Evolutionary conservation across 2,797 vertebrate genomes (phyloP).

Genomic region (Tadarida brasiliensis): DNA sequence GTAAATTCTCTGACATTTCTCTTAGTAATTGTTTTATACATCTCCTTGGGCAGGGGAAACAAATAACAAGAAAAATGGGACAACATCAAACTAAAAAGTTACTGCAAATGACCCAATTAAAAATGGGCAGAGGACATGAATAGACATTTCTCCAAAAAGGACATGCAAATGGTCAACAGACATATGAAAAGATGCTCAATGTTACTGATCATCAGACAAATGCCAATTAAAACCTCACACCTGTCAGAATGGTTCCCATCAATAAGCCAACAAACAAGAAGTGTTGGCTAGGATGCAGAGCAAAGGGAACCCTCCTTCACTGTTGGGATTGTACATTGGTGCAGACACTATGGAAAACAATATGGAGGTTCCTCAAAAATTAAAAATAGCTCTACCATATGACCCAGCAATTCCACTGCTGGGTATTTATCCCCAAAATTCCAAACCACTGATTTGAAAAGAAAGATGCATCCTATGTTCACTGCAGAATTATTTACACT

Average conservation of each 20-base stretch:
- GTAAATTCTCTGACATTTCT: not conserved
- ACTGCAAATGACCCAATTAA: not conserved
- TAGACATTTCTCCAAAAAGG: not conserved
- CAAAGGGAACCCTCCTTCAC: not conserved
- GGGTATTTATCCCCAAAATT: not conserved
- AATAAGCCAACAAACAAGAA: not conserved
- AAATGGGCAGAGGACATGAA: not conserved
- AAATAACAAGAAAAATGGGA: not conserved
- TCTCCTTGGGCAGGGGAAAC: not conserved
- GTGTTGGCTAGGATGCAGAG: not conserved
- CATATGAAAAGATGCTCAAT: not conserved
- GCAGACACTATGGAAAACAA: not conserved
- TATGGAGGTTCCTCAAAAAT: not conserved
- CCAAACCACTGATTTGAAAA: not conserved
- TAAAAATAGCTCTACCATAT: not conserved
- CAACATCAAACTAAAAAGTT: not conserved
- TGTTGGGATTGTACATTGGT: not conserved
- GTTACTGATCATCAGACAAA: not conserved
- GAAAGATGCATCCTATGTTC: not conserved
- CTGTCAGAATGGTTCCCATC: not conserved
- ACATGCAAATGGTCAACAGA: not conserved
- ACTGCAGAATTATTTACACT: not conserved
- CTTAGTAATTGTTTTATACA: not conserved
- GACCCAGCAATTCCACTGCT: not conserved
- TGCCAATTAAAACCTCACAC: not conserved